These are phyloP conservation scores for Syrmaticus mikado DNA, from an alignment of 2,113 vertebrate species.

Conservation along the genomic window DNA sequence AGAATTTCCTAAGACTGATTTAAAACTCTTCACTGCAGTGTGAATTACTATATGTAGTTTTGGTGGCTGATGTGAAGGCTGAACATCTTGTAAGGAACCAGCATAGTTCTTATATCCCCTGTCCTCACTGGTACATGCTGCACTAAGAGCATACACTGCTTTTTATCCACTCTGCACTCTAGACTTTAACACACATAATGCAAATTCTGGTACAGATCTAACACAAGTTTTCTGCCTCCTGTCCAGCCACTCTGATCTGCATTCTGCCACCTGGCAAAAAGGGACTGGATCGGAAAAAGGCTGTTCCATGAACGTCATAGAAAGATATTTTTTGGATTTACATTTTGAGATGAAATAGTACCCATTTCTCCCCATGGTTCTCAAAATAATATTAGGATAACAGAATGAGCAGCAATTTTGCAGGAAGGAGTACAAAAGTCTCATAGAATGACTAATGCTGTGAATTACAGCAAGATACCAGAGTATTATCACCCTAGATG, in stretches of 20 bases:
- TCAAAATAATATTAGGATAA: background rate
- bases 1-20: background rate
- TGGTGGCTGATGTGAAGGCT: background rate
- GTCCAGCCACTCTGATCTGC: background rate
- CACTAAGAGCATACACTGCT: background rate
- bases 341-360: background rate
- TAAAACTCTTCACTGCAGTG: background rate
- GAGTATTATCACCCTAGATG: background rate
- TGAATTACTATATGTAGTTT: background rate
- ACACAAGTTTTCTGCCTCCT: background rate
- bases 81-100: background rate
- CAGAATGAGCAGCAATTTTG: background rate
- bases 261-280: background rate
- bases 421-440: background rate
- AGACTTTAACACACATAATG: background rate
- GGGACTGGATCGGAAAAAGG: background rate
- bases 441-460: background rate
- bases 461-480: background rate
- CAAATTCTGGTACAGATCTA: background rate
- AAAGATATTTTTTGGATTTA: background rate
- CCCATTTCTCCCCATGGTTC: background rate
- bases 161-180: background rate
- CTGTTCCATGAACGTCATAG: too few relatives aligned
- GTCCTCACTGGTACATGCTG: background rate
- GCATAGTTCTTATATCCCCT: background rate